Base-by-base conservation (phyloP, 2,888 invertebrate genomes). In the Tholera decimalis region DNA sequence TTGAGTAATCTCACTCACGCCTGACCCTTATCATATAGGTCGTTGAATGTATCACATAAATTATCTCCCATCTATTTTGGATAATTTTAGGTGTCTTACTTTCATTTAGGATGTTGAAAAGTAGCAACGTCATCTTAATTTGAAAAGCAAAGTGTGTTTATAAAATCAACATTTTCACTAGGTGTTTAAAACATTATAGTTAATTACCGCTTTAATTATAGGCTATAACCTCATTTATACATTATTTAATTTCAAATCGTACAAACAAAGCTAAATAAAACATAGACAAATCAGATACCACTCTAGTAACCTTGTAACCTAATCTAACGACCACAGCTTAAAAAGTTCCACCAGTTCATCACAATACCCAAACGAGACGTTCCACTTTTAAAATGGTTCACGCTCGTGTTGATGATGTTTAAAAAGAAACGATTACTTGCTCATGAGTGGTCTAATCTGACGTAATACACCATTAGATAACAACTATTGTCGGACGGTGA, bases 391-490 rank as follows among this genome's bases (percentile, higher is more conserved):
- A 76, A 60, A 67, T 28, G 58, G 54, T 58, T 39, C 53, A 57
- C 62, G 26, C 57, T 55, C 37, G 6, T 33, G 53, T 80, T 79
- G 61, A 73, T 75, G 63, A 73, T 78, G 72, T 82, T 80, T 70
- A 77, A 78, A 73, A 79, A 73, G 26, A 69, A 65, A 69, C 61
- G 26, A 76, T 65, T 46, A 58, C 70, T 69, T 77, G 73, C 80
- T 83, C 79, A 84, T 81, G 80, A 83, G 75, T 68, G 76, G 71
- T 63, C 64, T 62, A 72, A 74, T 50, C 78, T 90, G 85, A 89
- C 80, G 91, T 87, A 91, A 91, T 83, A 62, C 69, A 79, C 82
- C 82, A 89, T 92, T 91, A 92, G 89, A 88, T 90, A 92, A 91
- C 85, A 39, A 28, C 57, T 69, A 85, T 86, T 86, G 84, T 85